phyloP scores from a whole-genome alignment of 2,888 invertebrate species.

The Epirrhoe alternata region DNA sequence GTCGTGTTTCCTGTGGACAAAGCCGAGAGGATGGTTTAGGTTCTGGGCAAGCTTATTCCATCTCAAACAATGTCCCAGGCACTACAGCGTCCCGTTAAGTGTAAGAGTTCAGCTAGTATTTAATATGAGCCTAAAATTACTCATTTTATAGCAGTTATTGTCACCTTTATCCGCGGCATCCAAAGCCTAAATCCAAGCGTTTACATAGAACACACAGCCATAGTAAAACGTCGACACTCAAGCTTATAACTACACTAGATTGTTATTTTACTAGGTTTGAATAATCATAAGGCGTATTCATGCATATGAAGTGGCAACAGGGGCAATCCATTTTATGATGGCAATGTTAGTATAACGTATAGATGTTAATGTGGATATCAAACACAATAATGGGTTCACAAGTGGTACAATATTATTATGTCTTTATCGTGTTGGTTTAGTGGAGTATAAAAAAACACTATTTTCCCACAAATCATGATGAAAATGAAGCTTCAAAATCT shows the following conservation, averaged over 20 bases:
- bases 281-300: conserved; percentile 40
- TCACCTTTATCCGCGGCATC: background rate
- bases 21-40: too few species aligned
- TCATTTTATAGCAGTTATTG: background rate
- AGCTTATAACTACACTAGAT: conserved; percentile 36
- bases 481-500: too few species aligned
- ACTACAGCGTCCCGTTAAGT: too few species aligned
- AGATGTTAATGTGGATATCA: conserved; percentile 21
- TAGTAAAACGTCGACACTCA: conserved; percentile 19
- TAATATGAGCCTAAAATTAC: background rate
- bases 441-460: too few species aligned
- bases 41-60: too few species aligned
- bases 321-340: conserved; percentile 33
- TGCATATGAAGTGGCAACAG: conserved; percentile 39
- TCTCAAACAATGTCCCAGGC: too few species aligned
- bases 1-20: too few species aligned
- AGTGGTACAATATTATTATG: background rate
- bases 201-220: conserved; percentile 28
- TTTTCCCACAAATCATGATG: too few species aligned
- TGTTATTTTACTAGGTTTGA: conserved; percentile 44
- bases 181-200: conserved; percentile 16
- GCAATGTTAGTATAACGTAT: conserved; percentile 22
- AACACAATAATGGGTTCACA: conserved; percentile 8
- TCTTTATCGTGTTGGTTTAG: background rate
- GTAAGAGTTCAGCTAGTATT: too few species aligned